A percentile compares a stretch with the other conserved stretches of the same genome.
Evolutionary conservation across 1,140 invertebrate genomes (phyloP).

Genomic region (Aphaenogaster rudis): DNA sequence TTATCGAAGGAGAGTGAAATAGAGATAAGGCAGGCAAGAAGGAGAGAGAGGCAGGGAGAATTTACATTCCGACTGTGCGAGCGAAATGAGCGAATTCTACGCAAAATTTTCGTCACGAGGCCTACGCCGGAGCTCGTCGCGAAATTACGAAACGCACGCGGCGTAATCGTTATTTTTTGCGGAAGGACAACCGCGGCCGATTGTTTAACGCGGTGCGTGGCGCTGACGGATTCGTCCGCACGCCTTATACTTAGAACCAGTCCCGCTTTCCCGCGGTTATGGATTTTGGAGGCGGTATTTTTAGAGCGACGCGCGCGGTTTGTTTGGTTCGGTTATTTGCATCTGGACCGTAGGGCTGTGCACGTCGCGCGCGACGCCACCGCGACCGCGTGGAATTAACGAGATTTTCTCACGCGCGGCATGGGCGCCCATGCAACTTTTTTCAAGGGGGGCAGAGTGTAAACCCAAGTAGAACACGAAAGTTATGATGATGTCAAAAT

Average conservation of each 20-base stretch:
- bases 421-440: too few relatives aligned
- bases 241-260: conserved; percentile 32
- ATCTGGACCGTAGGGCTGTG: conserved; percentile 66
- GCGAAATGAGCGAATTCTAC: neutral
- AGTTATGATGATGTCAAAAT: too few relatives aligned
- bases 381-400: too few relatives aligned
- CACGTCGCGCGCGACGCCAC: conserved; percentile 17
- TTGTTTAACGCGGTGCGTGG: neutral
- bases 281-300: conserved; percentile 63
- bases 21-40: neutral
- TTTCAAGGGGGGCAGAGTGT: too few relatives aligned
- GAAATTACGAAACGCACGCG: neutral
- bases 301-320: conserved; percentile 69
- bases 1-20: neutral
- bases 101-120: neutral
- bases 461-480: too few relatives aligned
- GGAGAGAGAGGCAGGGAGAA: neutral
- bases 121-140: neutral
- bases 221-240: neutral
- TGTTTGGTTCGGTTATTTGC: conserved; percentile 78
- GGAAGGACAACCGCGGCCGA: neutral
- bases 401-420: neutral
- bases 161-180: conserved; percentile 53
- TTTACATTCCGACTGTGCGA: neutral
- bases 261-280: conserved; percentile 38